Evolutionary conservation across 2,888 invertebrate genomes (phyloP), one percentile per base, ranked within the genome.

Genomic region (Agrilus biguttatus): DNA sequence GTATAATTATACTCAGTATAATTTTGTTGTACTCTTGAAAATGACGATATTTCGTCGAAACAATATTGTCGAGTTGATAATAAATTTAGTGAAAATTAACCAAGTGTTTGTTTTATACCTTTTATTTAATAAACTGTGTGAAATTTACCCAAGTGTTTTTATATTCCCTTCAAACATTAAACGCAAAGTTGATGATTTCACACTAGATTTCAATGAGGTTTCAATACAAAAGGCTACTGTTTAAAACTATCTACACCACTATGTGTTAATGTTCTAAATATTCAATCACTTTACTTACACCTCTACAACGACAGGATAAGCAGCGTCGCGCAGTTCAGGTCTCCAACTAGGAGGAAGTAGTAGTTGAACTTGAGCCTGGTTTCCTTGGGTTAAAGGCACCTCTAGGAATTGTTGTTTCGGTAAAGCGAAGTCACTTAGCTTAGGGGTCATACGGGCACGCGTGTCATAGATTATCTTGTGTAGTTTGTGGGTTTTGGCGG

Each of bases 271-370:
- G 6, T 45, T 19, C 17, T 13, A 14, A 35, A 35, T 13, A 10
- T 23, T 10, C 8, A 2, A 3, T 2, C 3, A 5, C 2, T 23
- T 8, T 28, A 70, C 81, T 71, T 71, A 84, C 78, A 89, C 88
- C 71, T 88, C 86, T 46, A 89, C 88, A 47, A 89, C 76, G 41
- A 89, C 87, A 14, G 89, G 88, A 67, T 87, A 88, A 43, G 87
- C 87, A 36, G 88, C 87, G 62, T 88, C 87, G 33, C 87, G 70
- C 36, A 88, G 71, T 62, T 88, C 87, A 60, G 84, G 85, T 35
- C 87, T 75, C 82, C 91, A 85, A 45, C 84, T 83, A 0, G 92
- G 91, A 21, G 95, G 95, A 55, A 92, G 69, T 41, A 88, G 69
- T 49, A 95, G 69, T 66, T 89, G 87, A 38, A 89, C 91, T 60